These are phyloP conservation scores for Uropsilus gracilis DNA, from an alignment of 2,113 vertebrate species.

Conservation along the genomic window DNA sequence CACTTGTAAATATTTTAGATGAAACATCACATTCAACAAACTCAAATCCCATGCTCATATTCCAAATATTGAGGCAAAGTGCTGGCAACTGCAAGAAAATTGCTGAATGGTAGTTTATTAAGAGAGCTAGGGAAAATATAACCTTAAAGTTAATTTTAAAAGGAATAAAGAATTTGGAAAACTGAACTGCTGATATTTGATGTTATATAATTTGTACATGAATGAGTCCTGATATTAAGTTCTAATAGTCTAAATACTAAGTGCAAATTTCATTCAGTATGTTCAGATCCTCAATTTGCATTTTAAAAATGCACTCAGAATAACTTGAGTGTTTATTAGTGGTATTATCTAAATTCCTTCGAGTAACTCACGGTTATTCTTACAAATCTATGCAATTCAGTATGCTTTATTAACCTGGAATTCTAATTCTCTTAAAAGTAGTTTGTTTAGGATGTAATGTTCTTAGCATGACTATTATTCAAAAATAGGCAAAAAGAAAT, in stretches of 20 bases:
- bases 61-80: neutral
- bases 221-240: constrained; percentile 40
- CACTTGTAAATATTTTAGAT: neutral
- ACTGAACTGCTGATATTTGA: constrained; percentile 1
- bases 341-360: constrained; percentile 73
- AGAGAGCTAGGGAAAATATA: neutral
- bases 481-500: neutral
- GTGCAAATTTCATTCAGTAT: constrained; percentile 29
- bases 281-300: constrained; percentile 53
- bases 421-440: constrained; percentile 33
- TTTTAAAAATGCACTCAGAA: constrained; percentile 58
- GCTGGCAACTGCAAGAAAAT: neutral
- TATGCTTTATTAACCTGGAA: neutral
- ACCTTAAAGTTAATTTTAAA: neutral
- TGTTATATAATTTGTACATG: neutral
- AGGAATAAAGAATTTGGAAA: neutral
- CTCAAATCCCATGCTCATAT: rapidly evolving
- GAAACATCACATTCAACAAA: neutral
- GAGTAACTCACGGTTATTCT: constrained; percentile 74
- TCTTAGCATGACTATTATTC: neutral
- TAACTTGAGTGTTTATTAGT: constrained; percentile 79
- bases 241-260: neutral
- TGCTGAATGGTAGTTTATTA: neutral
- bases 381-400: constrained; percentile 61
- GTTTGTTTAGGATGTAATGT: neutral